These are phyloP conservation scores for Siphamia tubifer DNA, from an alignment of 2,113 vertebrate genomes.

Conservation along the genomic window DNA sequence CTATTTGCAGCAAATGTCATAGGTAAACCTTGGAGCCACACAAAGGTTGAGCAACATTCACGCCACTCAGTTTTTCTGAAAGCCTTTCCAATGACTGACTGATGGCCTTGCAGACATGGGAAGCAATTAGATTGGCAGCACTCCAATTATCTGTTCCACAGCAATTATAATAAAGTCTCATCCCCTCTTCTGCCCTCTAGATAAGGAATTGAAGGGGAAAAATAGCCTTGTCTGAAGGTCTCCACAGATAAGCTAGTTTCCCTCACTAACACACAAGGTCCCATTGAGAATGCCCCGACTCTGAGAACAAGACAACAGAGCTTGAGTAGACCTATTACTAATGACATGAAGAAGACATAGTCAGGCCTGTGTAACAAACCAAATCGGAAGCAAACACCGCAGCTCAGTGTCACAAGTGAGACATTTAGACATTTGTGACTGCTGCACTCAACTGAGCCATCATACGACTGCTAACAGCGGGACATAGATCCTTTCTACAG, in stretches of 20 bases:
- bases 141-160: slow-evolving; percentile 39
- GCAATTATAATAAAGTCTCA: slow-evolving; percentile 50
- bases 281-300: background rate
- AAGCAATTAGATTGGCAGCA: slow-evolving; percentile 48
- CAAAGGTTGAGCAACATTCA: slow-evolving; percentile 13
- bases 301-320: background rate
- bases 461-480: background rate
- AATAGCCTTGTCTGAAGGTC: slow-evolving; percentile 31
- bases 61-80: slow-evolving; percentile 4
- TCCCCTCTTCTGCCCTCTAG: slow-evolving; percentile 2
- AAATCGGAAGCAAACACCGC: background rate
- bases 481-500: too few relatives aligned
- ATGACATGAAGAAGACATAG: background rate
- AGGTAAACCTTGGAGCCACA: slow-evolving; percentile 5
- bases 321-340: background rate
- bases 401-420: too few relatives aligned
- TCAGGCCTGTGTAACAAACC: background rate
- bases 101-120: slow-evolving; percentile 27
- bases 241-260: background rate
- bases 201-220: slow-evolving; percentile 16
- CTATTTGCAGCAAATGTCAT: background rate
- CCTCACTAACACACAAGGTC: background rate
- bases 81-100: slow-evolving; percentile 36
- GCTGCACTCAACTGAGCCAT: background rate
- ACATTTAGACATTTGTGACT: too few relatives aligned